Conservation (phyloP, 2,888 invertebrate genomes). For the Acrobasis suavella region DNA sequence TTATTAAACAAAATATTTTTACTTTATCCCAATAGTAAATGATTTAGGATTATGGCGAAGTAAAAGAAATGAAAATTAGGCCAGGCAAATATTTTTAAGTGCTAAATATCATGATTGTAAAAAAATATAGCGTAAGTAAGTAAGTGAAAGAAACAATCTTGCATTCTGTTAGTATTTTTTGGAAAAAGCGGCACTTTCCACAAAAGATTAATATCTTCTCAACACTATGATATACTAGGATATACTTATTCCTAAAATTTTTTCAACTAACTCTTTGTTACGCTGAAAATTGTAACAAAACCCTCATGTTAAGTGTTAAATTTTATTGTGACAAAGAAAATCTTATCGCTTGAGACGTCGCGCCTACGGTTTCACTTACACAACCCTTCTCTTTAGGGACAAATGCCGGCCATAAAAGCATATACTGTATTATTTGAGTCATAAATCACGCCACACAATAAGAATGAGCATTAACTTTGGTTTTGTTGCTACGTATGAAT, state of each 20-base stretch:
- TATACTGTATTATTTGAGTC: slow-evolving; percentile 14
- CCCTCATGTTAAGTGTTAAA: slow-evolving; percentile 3
- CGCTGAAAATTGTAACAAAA: background rate
- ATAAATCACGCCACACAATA: slow-evolving; percentile 13
- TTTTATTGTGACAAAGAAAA: slow-evolving; percentile 12
- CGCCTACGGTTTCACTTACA: slow-evolving; percentile 27
- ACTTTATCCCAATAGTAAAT: no score
- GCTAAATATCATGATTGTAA: no score
- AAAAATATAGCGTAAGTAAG: no score
- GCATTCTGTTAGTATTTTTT: no score
- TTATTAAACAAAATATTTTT: no score
- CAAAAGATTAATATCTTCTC: no score
- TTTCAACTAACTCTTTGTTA: background rate
- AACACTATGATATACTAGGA: no score
- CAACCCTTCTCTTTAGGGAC: slow-evolving; percentile 20
- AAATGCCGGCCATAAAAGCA: slow-evolving; percentile 14
- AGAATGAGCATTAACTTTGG: slow-evolving; percentile 1
- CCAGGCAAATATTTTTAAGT: no score
- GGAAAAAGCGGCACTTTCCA: no score
- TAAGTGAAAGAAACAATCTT: no score
- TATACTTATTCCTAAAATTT: background rate
- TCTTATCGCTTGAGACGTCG: slow-evolving; percentile 10
- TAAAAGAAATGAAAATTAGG: no score
- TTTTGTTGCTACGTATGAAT: slow-evolving; percentile 1
- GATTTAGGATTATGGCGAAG: no score